These are phyloP conservation scores for Sebastes trivittatus DNA, from an alignment of 2,797 vertebrate species.

Conservation along the genomic window DNA sequence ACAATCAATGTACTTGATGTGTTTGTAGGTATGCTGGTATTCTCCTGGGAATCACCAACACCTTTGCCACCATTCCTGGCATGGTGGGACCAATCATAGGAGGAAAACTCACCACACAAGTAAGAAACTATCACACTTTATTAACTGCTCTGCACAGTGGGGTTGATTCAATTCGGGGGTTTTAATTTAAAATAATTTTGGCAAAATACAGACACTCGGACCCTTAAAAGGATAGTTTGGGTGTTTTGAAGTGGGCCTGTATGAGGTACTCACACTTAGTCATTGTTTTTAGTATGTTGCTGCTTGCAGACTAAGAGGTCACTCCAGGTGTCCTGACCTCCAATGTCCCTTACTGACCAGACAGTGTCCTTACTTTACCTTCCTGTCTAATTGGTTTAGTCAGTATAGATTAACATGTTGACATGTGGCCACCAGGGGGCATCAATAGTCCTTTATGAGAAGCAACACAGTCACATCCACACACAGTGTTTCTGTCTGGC, in stretches of 20 bases:
- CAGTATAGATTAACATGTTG: constrained; percentile 19
- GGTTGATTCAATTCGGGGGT: too few species aligned
- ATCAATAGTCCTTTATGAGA: background rate
- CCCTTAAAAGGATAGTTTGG: too few species aligned
- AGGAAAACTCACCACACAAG: constrained; percentile 87
- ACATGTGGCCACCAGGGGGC: constrained; percentile 40
- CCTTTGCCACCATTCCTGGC: constrained; percentile 97
- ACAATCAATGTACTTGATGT: background rate
- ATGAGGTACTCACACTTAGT: too few species aligned
- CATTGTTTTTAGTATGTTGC: background rate
- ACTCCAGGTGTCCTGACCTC: background rate
- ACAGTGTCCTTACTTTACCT: background rate
- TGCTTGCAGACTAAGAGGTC: background rate
- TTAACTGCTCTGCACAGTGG: background rate
- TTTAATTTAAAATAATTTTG: background rate
- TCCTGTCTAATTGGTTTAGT: constrained; percentile 41
- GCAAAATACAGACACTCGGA: background rate
- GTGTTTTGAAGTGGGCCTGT: too few species aligned
- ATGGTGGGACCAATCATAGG: constrained; percentile 96
- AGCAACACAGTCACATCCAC: background rate
- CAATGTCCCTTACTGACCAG: background rate
- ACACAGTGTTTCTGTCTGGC: background rate
- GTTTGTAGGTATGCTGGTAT: constrained; percentile 92
- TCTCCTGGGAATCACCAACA: constrained; percentile 96
- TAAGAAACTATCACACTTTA: constrained; percentile 78